phyloP scores from a whole-genome alignment of 2,797 vertebrate genomes.

The Carcharodon carcharias region DNA sequence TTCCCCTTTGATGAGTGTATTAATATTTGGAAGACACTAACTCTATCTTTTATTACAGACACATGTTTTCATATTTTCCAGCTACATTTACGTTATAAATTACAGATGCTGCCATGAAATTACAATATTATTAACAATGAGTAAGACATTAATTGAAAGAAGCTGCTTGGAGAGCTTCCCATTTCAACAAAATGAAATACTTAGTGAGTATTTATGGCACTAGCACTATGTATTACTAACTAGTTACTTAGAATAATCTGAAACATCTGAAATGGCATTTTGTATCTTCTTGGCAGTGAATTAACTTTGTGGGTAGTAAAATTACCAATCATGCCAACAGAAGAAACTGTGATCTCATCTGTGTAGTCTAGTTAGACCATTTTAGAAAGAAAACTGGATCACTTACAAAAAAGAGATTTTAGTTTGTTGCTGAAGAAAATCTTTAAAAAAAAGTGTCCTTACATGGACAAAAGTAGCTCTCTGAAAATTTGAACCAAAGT shows the following conservation, averaged over 20 bases:
- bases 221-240: neutral
- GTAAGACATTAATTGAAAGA: slow-evolving; percentile 1
- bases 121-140: neutral
- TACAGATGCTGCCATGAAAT: neutral
- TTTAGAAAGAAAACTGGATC: neutral
- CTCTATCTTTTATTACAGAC: neutral
- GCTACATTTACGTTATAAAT: neutral
- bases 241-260: neutral
- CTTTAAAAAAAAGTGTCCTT: neutral
- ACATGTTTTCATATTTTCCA: neutral
- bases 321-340: neutral
- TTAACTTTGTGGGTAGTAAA: neutral
- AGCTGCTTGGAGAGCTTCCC: neutral
- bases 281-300: neutral
- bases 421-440: neutral
- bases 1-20: neutral
- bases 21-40: neutral
- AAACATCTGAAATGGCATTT: slow-evolving; percentile 15
- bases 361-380: neutral
- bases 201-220: neutral
- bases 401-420: neutral
- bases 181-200: neutral
- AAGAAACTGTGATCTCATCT: neutral
- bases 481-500: neutral
- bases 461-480: slow-evolving; percentile 2